Evolutionary conservation across 2,888 invertebrate species (phyloP).

Genomic region (Phorcus lineatus): DNA sequence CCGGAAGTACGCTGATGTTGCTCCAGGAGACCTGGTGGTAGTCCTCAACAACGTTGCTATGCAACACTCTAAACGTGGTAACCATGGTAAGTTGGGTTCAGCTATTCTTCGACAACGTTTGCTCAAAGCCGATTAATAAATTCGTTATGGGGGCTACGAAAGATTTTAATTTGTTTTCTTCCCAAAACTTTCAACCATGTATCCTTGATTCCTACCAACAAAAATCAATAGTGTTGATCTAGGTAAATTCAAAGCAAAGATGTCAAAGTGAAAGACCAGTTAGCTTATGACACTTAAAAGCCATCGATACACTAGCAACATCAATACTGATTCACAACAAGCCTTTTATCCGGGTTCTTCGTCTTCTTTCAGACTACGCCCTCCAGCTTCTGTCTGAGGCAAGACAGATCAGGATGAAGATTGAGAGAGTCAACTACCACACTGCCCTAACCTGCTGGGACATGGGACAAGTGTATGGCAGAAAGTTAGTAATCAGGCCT

Average conservation of each 20-base stretch:
- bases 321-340: too few species aligned
- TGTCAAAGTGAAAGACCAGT: too few species aligned
- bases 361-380: neutral
- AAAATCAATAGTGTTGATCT: too few species aligned
- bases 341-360: neutral
- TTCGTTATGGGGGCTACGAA: too few species aligned
- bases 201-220: too few species aligned
- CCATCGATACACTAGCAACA: too few species aligned
- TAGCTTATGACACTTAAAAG: too few species aligned
- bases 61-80: conserved; percentile 30
- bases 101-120: too few species aligned
- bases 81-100: conserved; percentile 21
- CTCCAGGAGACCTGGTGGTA: conserved; percentile 31
- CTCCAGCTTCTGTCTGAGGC: neutral
- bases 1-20: conserved; percentile 30
- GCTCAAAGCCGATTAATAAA: too few species aligned
- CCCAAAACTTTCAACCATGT: too few species aligned
- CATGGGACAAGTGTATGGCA: neutral
- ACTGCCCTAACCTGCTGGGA: conserved; percentile 3
- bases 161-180: too few species aligned
- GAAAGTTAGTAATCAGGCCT: neutral
- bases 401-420: neutral
- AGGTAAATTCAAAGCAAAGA: too few species aligned
- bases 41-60: conserved; percentile 37
- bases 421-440: neutral